A percentile compares a stretch with the other conserved stretches of the same genome.
These are phyloP conservation scores for Neopipo cinnamomea DNA, from an alignment of 2,113 vertebrate genomes.

Conservation along the genomic window DNA sequence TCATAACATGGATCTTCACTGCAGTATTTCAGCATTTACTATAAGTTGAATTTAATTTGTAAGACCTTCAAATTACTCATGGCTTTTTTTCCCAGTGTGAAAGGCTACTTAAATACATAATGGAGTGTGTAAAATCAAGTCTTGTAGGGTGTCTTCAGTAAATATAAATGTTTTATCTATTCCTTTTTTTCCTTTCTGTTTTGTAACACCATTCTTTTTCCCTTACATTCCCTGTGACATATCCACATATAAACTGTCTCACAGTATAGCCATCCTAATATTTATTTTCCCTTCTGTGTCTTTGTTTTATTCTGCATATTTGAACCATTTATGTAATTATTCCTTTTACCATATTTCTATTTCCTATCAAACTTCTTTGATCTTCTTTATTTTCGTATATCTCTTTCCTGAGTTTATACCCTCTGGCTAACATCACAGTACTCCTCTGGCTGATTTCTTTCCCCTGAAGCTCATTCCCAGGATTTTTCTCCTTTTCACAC, in stretches of 20 bases:
- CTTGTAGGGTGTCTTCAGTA: background rate
- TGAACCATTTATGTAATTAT: background rate
- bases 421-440: background rate
- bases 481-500: conserved; percentile 15
- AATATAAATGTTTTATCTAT: background rate
- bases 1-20: background rate
- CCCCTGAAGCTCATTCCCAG: background rate
- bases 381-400: background rate
- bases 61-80: background rate
- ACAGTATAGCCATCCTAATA: background rate
- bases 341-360: background rate
- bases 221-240: background rate
- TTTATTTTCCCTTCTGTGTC: background rate
- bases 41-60: background rate
- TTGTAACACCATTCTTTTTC: background rate
- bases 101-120: background rate
- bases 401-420: background rate
- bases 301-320: background rate
- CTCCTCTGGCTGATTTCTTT: background rate
- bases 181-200: background rate
- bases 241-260: background rate
- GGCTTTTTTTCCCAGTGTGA: background rate
- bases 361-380: background rate
- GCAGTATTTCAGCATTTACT: background rate
- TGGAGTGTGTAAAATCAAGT: background rate